These are phyloP conservation scores for Gymnobelideus leadbeateri DNA, from an alignment of 2,113 vertebrate genomes.

Conservation along the genomic window DNA sequence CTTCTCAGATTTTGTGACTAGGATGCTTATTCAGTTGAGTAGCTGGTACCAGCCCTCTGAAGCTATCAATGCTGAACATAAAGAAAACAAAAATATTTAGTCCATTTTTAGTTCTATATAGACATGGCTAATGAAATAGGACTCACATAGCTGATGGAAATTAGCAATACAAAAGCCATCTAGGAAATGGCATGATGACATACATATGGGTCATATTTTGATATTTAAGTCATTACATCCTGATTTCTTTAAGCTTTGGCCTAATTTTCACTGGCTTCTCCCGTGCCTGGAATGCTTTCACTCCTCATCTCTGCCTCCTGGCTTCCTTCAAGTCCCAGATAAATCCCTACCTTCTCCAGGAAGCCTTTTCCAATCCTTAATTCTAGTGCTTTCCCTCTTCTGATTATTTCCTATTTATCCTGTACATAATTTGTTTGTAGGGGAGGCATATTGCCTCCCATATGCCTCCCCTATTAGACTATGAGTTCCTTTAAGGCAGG, in stretches of 20 bases:
- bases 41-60: background rate
- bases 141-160: background rate
- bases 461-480: background rate
- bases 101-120: background rate
- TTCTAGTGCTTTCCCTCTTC: background rate
- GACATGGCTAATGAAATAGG: background rate
- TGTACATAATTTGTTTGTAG: background rate
- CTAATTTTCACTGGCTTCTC: background rate
- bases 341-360: background rate
- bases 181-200: background rate
- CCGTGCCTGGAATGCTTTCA: background rate
- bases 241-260: background rate
- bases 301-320: background rate
- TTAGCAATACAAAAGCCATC: background rate
- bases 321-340: background rate
- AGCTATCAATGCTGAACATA: background rate
- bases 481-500: background rate
- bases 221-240: background rate
- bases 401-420: background rate
- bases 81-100: background rate
- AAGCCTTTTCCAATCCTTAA: background rate
- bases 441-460: background rate
- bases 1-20: background rate
- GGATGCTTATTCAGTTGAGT: background rate
- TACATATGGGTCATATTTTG: background rate